Evolutionary conservation across 2,888 invertebrate genomes (phyloP).

Genomic region (Caenorhabditis afra): DNA sequence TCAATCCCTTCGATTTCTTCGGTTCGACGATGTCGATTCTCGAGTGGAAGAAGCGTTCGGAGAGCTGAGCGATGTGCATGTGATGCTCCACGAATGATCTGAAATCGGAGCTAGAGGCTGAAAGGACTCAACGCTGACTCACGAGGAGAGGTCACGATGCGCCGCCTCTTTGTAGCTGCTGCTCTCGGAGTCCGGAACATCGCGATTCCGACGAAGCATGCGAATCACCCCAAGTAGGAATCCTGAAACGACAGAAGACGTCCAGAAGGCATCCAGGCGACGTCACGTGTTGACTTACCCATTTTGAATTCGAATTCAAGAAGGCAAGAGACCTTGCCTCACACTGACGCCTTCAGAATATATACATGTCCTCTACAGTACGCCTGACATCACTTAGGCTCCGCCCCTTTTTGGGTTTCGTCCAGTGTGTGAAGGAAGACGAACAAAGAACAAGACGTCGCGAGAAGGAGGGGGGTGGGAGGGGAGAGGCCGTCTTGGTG

Average conservation of each 20-base stretch:
- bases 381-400: constrained; percentile 27
- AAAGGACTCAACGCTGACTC: neutral
- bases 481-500: neutral
- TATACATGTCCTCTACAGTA: constrained; percentile 45
- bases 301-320: constrained; percentile 28
- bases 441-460: constrained; percentile 41
- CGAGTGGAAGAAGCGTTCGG: constrained; percentile 66
- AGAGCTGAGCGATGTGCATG: constrained; percentile 67
- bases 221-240: constrained; percentile 47
- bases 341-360: neutral
- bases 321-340: constrained; percentile 3
- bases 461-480: too few relatives aligned
- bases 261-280: neutral
- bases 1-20: constrained; percentile 65
- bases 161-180: constrained; percentile 25
- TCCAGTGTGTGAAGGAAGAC: constrained; percentile 22
- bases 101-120: neutral
- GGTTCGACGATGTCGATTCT: constrained; percentile 63
- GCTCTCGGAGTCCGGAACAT: constrained; percentile 15
- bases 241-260: constrained; percentile 5
- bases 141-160: constrained; percentile 41
- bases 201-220: constrained; percentile 29
- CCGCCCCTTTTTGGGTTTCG: constrained; percentile 41
- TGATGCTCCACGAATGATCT: constrained; percentile 71
- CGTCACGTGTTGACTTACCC: constrained; percentile 16